Evolutionary conservation across 1,140 invertebrate genomes (phyloP), one percentile per base, ranked within the genome.

Genomic region (Calycopis cecrops): DNA sequence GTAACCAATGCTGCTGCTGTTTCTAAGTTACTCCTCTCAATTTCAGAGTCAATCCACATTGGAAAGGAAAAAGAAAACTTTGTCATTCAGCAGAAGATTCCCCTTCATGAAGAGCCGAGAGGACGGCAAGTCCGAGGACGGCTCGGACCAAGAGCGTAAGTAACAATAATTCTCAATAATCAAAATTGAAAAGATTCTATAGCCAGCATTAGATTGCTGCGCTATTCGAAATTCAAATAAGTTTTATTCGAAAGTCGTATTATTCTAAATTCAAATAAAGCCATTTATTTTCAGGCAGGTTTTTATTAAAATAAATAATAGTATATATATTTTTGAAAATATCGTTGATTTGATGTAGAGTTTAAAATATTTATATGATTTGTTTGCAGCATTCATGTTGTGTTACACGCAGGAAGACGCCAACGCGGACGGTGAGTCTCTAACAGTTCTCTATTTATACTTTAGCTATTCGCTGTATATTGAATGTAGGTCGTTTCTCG

Each of bases 51-150:
- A 96, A 91, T 97, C 95, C 65, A 97, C 96, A 9, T 89, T 98
- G 75, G 96, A 98, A 86, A 92, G 96, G 73, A 98, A 97, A 90
- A 99, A 99, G 92, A 99, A 99, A 86, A 98, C 98, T 76, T 96
- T 98, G 76, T 97, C 97, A 59, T 99, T 99, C 89, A 98, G 97
- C 75, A 91, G 97, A 81, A 97, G 97, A 88, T 99, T 99, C 88
- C 97, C 98, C 12, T 99, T 99, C 87, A 98, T 99, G 94, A 97
- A 97, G 91, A 98, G 97, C 88, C 97, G 97, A 90, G 98, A 99
- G 81, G 96, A 98, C 75, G 86, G 84, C 63, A 98, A 98, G 87
- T 97, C 96, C 21, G 97, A 98, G 89, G 98, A 99, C 85, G 95
- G 96, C 67, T 98, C 96, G 69, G 97, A 98, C 80, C 96, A 97